Evolutionary conservation across 2,113 vertebrate genomes (phyloP), one percentile per base, ranked within the genome.

Genomic region (Morone saxatilis): DNA sequence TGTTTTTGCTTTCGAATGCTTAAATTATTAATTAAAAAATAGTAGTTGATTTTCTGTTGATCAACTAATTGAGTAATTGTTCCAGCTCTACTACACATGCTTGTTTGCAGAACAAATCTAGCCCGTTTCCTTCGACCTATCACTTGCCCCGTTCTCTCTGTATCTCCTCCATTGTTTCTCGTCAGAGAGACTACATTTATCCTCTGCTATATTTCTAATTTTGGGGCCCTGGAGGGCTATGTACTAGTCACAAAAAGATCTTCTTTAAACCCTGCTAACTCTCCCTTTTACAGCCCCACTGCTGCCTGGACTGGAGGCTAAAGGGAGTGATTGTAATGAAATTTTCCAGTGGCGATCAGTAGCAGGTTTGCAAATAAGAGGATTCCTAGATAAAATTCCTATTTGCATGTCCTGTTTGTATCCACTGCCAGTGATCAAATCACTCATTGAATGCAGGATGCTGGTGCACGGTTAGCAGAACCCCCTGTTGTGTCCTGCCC

Each of bases 341-440:
- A 82, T 67, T 25, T 70, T 88, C 38, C 68, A 85, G 76, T 40
- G 76, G 67, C 7, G 7, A 67, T 81, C 71, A 77, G 84, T 25
- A 40, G 74, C 51, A 80, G 68, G 8, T 83, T 86, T 51, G 22
- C 63, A 72, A 85, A 67, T 48, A 22, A 25, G 54, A 68, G 54
- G 67, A 74, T 67, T 81, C n/a, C 13, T 7, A 62, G 66, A 69
- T 82, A 71, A 79, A 81, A 84, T 78, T 25, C 40, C 14, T 63
- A 51, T 90, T 76, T 85, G 71, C 81, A 67, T 63, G 74, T 79
- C 67, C 45, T 77, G 83, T 78, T 85, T 87, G 60, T 81, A 43
- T 78, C 80, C 53, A 71, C 53, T 82, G 79, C 59, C 71, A 87
- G 38, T 76, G 72, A 83, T 77, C 67, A 81, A 57, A 85, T 75